A percentile compares a stretch with the other conserved stretches of the same genome.
Conservation (phyloP, 2,888 invertebrate species). For the Octonoba sinensis region DNA sequence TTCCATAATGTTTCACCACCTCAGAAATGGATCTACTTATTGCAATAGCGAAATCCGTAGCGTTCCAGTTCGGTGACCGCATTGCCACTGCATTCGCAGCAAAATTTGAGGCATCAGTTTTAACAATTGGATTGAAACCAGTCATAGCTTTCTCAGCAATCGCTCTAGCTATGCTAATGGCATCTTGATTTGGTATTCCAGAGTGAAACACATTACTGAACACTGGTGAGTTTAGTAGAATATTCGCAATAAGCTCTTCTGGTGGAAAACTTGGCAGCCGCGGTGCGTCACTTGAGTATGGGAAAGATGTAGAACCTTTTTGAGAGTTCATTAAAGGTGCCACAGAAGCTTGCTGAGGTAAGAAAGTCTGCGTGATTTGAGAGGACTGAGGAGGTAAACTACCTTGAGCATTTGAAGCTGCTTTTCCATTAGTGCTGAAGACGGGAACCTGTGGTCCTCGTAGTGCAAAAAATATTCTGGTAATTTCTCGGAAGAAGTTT, state of each 20-base stretch:
- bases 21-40: conserved; percentile 8
- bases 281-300: no score
- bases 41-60: conserved; percentile 24
- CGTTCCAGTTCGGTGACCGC: background rate
- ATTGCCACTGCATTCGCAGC: conserved; percentile 7
- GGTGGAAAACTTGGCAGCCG: no score
- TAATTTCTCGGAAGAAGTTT: no score
- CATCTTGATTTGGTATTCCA: conserved; percentile 15
- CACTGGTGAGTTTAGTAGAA: conserved; percentile 8
- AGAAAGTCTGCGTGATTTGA: no score
- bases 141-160: conserved; percentile 1
- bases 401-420: no score
- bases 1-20: background rate
- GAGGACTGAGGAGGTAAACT: no score
- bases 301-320: no score
- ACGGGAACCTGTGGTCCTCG: no score
- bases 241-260: conserved; percentile 11
- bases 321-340: no score
- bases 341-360: no score
- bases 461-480: no score
- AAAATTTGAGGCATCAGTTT: conserved; percentile 11
- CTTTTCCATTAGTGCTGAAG: no score
- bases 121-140: background rate
- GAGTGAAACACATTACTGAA: conserved; percentile 3
- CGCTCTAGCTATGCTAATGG: conserved; percentile 8